Base-by-base conservation (phyloP, 1,140 invertebrate genomes). In the Trichonephila clavipes region DNA sequence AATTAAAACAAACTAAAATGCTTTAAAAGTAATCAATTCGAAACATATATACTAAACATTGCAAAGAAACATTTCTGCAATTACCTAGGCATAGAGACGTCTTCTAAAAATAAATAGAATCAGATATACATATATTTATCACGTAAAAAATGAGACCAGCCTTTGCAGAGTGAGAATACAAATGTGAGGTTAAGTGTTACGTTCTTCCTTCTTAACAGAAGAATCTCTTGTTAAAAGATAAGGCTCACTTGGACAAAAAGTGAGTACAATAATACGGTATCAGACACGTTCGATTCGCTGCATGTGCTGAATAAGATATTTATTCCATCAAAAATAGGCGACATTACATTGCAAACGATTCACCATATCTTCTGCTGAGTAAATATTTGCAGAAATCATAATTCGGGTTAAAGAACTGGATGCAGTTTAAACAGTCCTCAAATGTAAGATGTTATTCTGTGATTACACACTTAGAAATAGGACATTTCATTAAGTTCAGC, bases 301-400 rank as follows among this genome's bases (percentile, higher is more conserved):
- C 72, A 77, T 19, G 72, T 77, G 72, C 72, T 69, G 21, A 69
- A 69, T 69, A 69, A n/a, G n/a, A 69, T 69, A 69, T 69, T 69
- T 28, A 24, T 24, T 77, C 72, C 34, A 77, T 77, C 5, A 19
- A 34, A 16, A 77, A 77, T 40, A 77, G 18, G 34, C 16, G 28
- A 77, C 72, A 69, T 40, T 19, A 16, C 28, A 77, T 24, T 18
- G 72, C 34, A 34, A 28, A 77, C 72, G 24, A 12, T 24, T 2
- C 4, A 72, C 24, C 12, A 5, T 40, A 34, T 77, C 16, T 6
- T 77, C 18, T 77, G 72, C 72, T 19, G 16, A 40, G 28, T 40
- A 34, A 77, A 77, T 77, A 77, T 77, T 77, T 77, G 34, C 72
- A 40, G 72, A 40, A 18, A 18, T 77, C 34, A 34, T 34, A 34